Percentiles rank a stretch among this genome's conserved stretches.
These are phyloP conservation scores for Aramus guarauna DNA, from an alignment of 2,113 vertebrate species.

Conservation along the genomic window DNA sequence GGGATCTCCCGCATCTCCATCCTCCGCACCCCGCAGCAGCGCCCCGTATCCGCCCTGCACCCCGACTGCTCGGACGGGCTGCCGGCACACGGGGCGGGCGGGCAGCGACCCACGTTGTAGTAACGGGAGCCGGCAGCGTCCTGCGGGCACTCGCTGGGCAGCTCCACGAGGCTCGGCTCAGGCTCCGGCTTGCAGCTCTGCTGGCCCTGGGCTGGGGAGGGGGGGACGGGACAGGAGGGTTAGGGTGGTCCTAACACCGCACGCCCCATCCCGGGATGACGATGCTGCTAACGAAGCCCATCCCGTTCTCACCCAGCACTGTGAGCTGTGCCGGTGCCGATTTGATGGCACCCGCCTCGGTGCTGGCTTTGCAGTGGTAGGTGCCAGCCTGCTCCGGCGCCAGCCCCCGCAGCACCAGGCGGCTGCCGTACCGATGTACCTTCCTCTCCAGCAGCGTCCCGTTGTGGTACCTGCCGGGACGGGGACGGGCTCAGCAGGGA, in stretches of 20 bases:
- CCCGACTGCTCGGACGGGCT: constrained; percentile 39
- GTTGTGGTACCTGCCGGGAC: constrained; percentile 88
- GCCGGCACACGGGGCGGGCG: constrained; percentile 77
- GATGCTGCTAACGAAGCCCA: fast-evolving
- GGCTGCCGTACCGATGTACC: constrained; percentile 73
- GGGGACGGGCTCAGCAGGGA: background rate
- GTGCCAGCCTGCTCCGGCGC: constrained; percentile 75
- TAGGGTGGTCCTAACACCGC: background rate
- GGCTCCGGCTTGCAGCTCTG: constrained; percentile 80
- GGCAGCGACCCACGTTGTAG: constrained; percentile 88
- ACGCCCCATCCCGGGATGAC: fast-evolving
- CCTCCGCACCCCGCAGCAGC: constrained; percentile 82
- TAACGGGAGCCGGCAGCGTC: constrained; percentile 73
- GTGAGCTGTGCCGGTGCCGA: constrained; percentile 80
- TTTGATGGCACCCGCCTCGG: constrained; percentile 80
- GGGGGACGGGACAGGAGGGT: background rate
- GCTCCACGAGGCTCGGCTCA: constrained; percentile 80
- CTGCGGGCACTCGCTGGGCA: constrained; percentile 85
- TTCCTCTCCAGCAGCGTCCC: constrained; percentile 83
- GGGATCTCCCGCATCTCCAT: constrained; percentile 79
- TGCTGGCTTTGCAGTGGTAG: constrained; percentile 92
- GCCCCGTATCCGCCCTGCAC: constrained; percentile 72
- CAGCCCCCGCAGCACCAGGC: constrained; percentile 78
- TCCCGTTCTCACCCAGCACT: constrained; percentile 77
- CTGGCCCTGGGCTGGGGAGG: constrained; percentile 31